Conservation (phyloP, 2,113 vertebrate genomes). For the Antennarius striatus region DNA sequence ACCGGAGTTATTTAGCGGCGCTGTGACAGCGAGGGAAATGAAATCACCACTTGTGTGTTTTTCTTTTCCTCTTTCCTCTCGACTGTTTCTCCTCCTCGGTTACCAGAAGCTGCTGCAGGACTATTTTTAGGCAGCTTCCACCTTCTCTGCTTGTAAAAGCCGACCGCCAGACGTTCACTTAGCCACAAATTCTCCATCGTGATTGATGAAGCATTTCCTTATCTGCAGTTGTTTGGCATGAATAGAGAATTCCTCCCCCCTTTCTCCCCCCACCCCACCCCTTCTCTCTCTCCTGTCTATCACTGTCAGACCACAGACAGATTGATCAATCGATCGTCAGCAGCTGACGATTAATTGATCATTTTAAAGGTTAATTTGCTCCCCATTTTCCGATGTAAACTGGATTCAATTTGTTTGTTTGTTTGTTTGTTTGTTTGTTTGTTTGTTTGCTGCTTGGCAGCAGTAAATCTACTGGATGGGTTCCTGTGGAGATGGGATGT, state of each 20-base stretch:
- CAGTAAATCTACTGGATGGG: too few relatives aligned
- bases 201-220: slow-evolving; percentile 56
- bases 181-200: slow-evolving; percentile 45
- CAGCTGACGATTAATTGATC: too few relatives aligned
- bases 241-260: slow-evolving; percentile 8
- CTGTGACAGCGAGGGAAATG: slow-evolving; percentile 74
- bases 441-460: too few relatives aligned
- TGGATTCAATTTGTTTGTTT: too few relatives aligned
- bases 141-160: slow-evolving; percentile 63
- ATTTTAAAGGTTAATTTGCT: too few relatives aligned
- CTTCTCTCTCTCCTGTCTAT: background rate
- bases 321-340: too few relatives aligned
- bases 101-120: slow-evolving; percentile 63
- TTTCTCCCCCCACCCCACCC: slow-evolving; percentile 1
- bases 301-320: too few relatives aligned
- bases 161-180: slow-evolving; percentile 54
- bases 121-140: slow-evolving; percentile 69
- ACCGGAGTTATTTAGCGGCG: slow-evolving; percentile 70
- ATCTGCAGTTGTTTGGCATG: slow-evolving; percentile 39
- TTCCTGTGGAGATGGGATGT: too few relatives aligned
- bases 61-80: slow-evolving; percentile 51
- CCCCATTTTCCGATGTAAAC: too few relatives aligned
- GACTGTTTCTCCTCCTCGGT: slow-evolving; percentile 66
- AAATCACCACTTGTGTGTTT: slow-evolving; percentile 64
- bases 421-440: too few relatives aligned